phyloP scores from a whole-genome alignment of 2,113 vertebrate species.

The Himantopus leucocephalus region DNA sequence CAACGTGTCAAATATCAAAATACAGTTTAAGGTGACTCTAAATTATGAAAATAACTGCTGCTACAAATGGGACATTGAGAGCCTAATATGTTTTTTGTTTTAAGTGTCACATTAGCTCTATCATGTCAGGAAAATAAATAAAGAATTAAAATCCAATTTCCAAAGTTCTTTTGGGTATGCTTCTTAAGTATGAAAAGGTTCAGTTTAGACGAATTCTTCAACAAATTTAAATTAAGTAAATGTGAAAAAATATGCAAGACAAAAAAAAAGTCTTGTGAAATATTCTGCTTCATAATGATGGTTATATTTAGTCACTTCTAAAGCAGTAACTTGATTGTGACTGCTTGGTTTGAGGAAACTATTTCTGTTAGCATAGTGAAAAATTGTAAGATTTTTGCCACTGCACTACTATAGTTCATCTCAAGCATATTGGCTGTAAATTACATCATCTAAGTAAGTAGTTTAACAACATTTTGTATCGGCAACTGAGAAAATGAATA shows the following conservation, averaged over 20 bases:
- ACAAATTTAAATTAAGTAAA: background rate
- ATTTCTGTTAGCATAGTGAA: background rate
- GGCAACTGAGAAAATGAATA: background rate
- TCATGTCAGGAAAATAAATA: background rate
- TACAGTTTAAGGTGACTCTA: background rate
- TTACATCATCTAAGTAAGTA: background rate
- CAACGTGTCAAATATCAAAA: background rate
- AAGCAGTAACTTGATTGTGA: background rate
- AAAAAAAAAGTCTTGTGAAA: background rate
- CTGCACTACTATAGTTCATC: background rate
- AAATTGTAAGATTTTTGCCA: background rate
- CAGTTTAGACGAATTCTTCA: background rate
- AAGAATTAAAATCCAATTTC: background rate
- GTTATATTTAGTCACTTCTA: background rate
- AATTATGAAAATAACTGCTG: background rate
- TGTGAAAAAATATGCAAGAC: background rate
- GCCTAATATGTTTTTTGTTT: background rate
- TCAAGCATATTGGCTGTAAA: background rate
- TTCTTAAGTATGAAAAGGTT: background rate
- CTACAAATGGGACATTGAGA: background rate
- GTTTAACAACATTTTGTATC: background rate
- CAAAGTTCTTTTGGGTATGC: background rate
- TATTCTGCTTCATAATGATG: background rate
- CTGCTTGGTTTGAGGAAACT: background rate
- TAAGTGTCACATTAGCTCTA: background rate